Evolutionary conservation across 2,888 invertebrate genomes (phyloP), one percentile per base, ranked within the genome.

Genomic region (Hemicrepidius hirtus): DNA sequence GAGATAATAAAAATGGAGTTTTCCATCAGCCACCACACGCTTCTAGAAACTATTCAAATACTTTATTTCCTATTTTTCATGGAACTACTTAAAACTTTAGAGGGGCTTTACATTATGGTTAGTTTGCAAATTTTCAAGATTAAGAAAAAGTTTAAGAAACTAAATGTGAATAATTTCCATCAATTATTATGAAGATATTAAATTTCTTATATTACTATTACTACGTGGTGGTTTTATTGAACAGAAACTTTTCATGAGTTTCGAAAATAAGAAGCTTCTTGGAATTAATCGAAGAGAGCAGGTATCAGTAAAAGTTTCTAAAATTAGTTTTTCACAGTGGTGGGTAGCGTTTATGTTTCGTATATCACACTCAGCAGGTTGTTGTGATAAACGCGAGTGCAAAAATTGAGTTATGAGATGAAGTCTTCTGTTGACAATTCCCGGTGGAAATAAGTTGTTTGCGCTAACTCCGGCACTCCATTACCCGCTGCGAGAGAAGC

Each of bases 351-450:
- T 40, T 68, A 55, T 62, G 71, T 71, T 62, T 71, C 66, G 60
- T 65, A 65, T 74, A 72, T 78, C 72, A 72, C 70, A 77, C 77
- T 83, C 83, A 81, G 82, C 82, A 82, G 83, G 83, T 83, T 82
- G 83, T 82, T 82, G 82, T 78, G 75, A 75, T 76, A 76, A 76
- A 72, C 76, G 68, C 69, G 68, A 73, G 74, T 80, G 82, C 82
- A 85, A 85, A 85, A 86, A 86, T 86, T 86, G 85, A 86, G 85
- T 86, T 86, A 86, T 85, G 84, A 85, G 84, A 83, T 83, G 83
- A 84, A 84, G 84, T 83, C 84, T 84, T 84, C 84, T 83, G 85
- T 84, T 84, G 84, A 85, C 84, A 85, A 86, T 85, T 84, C 86
- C 85, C 85, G 75, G 83, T 83, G 85, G 85, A 85, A 85, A 86